phyloP scores from a whole-genome alignment of 2,113 vertebrate species.

The Gallinago media region DNA sequence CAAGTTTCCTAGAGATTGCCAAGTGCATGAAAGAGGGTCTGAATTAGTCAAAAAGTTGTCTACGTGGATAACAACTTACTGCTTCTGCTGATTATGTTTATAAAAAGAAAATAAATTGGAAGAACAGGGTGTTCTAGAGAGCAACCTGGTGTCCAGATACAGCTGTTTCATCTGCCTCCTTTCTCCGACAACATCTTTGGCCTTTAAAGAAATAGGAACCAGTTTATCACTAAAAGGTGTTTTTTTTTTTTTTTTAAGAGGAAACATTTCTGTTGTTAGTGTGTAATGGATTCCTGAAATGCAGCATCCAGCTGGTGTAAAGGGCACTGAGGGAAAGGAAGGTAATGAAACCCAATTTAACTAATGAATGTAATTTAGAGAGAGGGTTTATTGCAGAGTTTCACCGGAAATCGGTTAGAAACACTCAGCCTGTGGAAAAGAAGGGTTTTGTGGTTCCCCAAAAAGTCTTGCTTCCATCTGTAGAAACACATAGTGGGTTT shows the following conservation, averaged over 20 bases:
- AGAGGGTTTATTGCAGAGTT: constrained; percentile 13
- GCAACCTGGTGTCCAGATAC: background rate
- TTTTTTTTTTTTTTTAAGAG: background rate
- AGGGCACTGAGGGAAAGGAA: background rate
- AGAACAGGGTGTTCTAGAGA: background rate
- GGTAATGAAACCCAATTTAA: constrained; percentile 1
- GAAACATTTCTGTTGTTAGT: background rate
- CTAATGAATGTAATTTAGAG: constrained; percentile 26
- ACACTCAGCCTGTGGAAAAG: background rate
- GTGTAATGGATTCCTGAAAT: background rate
- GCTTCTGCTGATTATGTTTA: background rate
- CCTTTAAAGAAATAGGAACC: background rate
- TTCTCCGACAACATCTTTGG: background rate
- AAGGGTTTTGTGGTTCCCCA: background rate
- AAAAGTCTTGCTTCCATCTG: background rate
- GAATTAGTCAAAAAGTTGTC: background rate
- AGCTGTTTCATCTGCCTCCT: background rate
- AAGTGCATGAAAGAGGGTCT: background rate
- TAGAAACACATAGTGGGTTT: background rate
- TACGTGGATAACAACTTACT: background rate
- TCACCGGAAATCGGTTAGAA: background rate
- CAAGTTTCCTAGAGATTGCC: background rate
- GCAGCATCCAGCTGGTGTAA: background rate
- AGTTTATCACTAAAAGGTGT: background rate
- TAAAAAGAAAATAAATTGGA: background rate